Percentiles rank a stretch among this genome's conserved stretches.
These are phyloP conservation scores for Deilephila porcellus DNA, from an alignment of 2,888 invertebrate genomes.

Conservation along the genomic window DNA sequence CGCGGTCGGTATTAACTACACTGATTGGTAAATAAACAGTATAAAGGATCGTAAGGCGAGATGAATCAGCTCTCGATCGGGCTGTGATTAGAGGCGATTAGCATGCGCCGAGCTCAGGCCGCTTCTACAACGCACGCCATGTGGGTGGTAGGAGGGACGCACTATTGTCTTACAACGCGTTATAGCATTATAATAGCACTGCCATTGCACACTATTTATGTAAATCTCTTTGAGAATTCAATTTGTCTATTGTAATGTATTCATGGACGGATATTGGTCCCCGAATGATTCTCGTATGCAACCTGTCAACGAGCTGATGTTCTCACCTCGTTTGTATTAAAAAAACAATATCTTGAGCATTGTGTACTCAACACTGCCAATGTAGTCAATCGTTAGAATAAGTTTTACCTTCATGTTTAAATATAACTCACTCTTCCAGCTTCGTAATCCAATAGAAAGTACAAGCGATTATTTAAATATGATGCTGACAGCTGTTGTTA, in stretches of 20 bases:
- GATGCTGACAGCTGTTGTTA: too few relatives aligned
- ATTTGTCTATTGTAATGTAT: constrained; percentile 78
- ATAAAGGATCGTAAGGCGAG: constrained; percentile 70
- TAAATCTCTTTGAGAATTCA: constrained; percentile 80
- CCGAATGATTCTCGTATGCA: constrained; percentile 62
- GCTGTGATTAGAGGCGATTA: constrained; percentile 81
- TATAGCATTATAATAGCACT: constrained; percentile 78
- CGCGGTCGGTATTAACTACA: constrained; percentile 70
- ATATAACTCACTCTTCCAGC: too few relatives aligned
- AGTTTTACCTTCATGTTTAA: too few relatives aligned
- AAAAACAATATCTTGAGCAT: too few relatives aligned
- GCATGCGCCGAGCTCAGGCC: constrained; percentile 64
- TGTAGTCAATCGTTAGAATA: too few relatives aligned
- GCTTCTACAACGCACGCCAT: constrained; percentile 61
- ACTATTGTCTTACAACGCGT: constrained; percentile 81
- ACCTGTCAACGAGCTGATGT: constrained; percentile 61
- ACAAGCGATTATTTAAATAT: too few relatives aligned
- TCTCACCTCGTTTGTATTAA: constrained; percentile 39
- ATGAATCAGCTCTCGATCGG: constrained; percentile 82
- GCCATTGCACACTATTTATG: constrained; percentile 82
- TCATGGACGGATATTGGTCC: constrained; percentile 64
- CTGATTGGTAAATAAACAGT: constrained; percentile 82
- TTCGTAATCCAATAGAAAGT: too few relatives aligned
- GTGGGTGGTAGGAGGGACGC: constrained; percentile 80
- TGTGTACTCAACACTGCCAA: too few relatives aligned